Base-by-base conservation (phyloP, 2,113 vertebrate species). In the Platichthys stellatus region DNA sequence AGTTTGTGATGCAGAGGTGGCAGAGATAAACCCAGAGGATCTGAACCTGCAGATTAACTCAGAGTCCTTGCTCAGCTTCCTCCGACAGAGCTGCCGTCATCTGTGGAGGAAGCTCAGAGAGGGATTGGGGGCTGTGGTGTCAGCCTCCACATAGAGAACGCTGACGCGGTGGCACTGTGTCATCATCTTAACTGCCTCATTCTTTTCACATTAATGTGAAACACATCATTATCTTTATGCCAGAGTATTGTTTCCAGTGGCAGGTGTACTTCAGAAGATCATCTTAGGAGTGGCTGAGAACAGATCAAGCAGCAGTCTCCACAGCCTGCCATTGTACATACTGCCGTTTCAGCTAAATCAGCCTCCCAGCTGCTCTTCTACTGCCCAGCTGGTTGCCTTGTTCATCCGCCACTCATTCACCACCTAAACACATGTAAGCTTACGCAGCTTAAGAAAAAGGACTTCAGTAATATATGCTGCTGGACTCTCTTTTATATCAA, bases 311-410 rank as follows among this genome's bases (percentile, higher is more conserved):
- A 18, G 45, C 57, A 74, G 69, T 54, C 56, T 47, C 56, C 26
- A 35, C 69, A 63, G 69, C 21, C 84, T 69, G 54, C 18, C 62
- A 65, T 28, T 35, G 47, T 63, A 26, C 80, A 28, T 64, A 69
- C 40, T 56, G 61, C 40, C 49, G 61, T 68, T 77, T 74, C 15
- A 72, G 47, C 83, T 86, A 71, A 83, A 83, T 78, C 74, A 83
- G 28, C 74, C 70, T 81, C 78, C 77, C 70, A 6, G 77, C 28
- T 58, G 66, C 74, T 75, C 66, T 12, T 67, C 35, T 38, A 38
- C 71, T 31, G 45, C 68, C 59, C 69, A 58, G 69, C 38, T 15
- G 43, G 45, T 38, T 57, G 47, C 26, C 13, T 57, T 18, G 47
- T 57, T 62, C 71, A 40, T 49, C 81, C 63, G 4, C 81, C 74